Evolutionary conservation across 2,113 vertebrate species (phyloP).

Genomic region (Percina caprodes): DNA sequence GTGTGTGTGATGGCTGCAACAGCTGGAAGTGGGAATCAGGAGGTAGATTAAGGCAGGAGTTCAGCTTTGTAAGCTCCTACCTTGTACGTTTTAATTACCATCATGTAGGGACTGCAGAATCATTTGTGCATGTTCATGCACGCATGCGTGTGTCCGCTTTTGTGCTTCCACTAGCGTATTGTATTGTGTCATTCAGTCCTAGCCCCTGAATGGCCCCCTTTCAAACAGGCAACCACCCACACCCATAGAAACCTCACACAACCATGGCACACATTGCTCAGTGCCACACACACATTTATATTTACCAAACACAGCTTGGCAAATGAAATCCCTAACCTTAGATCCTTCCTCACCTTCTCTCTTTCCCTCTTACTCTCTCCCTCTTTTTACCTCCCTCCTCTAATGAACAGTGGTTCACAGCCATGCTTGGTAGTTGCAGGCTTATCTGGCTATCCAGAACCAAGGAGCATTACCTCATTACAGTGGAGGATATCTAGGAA

Average conservation of each 20-base stretch:
- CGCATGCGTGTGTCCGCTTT: neutral
- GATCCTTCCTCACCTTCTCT: conserved; percentile 16
- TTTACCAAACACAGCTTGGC: conserved; percentile 18
- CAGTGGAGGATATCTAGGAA: conserved; percentile 53
- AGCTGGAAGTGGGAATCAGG: conserved; percentile 9
- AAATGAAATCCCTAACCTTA: conserved; percentile 43
- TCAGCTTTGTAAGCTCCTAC: conserved; percentile 16
- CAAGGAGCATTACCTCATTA: conserved; percentile 65
- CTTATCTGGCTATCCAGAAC: conserved; percentile 61
- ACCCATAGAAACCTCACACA: conserved; percentile 25
- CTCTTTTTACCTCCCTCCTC: conserved; percentile 2
- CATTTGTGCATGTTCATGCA: neutral
- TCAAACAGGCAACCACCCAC: conserved; percentile 28
- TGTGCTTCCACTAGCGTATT: conserved; percentile 34
- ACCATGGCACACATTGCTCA: neutral
- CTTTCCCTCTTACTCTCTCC: neutral
- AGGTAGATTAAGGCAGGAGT: conserved; percentile 28
- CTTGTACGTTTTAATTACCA: conserved; percentile 38
- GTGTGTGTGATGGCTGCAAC: neutral
- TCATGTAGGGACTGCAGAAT: conserved; percentile 18
- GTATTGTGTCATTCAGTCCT: conserved; percentile 33
- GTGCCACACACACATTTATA: neutral
- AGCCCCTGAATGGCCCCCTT: conserved; percentile 26
- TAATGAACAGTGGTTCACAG: conserved; percentile 62
- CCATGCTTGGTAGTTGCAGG: conserved; percentile 42